Percentiles rank a stretch among this genome's conserved stretches.
phyloP scores from a whole-genome alignment of 2,797 vertebrate species.

The Cyclopterus lumpus region DNA sequence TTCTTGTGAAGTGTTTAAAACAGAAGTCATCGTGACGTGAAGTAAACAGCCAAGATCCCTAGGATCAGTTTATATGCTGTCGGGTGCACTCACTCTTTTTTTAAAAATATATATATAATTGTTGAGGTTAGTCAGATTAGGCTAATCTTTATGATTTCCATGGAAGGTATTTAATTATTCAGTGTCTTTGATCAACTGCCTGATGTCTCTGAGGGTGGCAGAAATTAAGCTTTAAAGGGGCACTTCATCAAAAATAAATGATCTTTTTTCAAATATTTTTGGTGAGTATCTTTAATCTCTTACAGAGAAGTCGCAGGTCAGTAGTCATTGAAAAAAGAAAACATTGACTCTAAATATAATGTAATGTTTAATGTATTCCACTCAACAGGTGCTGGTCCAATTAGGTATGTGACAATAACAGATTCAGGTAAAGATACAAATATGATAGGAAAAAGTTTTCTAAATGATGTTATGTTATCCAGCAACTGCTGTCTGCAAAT shows the following conservation, averaged over 20 bases:
- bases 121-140: constrained; percentile 37
- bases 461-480: constrained; percentile 16
- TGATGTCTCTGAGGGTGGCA: constrained; percentile 32
- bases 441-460: background rate
- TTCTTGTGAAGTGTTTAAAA: constrained; percentile 14
- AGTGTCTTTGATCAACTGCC: constrained; percentile 48
- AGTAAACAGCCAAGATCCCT: constrained; percentile 9
- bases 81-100: constrained; percentile 30
- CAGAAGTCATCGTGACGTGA: background rate
- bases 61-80: background rate
- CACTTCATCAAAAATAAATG: constrained; percentile 54
- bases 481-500: background rate
- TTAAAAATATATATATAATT: constrained; percentile 17
- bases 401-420: background rate
- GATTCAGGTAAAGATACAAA: no score
- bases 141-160: constrained; percentile 55
- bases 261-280: constrained; percentile 30
- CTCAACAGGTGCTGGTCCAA: background rate
- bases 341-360: background rate
- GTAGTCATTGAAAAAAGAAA: background rate
- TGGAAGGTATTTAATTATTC: constrained; percentile 61
- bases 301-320: constrained; percentile 1
- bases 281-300: constrained; percentile 23
- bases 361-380: background rate
- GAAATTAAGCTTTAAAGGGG: constrained; percentile 45